Evolutionary conservation across 2,113 vertebrate genomes (phyloP).

Genomic region (Xerus inauris): DNA sequence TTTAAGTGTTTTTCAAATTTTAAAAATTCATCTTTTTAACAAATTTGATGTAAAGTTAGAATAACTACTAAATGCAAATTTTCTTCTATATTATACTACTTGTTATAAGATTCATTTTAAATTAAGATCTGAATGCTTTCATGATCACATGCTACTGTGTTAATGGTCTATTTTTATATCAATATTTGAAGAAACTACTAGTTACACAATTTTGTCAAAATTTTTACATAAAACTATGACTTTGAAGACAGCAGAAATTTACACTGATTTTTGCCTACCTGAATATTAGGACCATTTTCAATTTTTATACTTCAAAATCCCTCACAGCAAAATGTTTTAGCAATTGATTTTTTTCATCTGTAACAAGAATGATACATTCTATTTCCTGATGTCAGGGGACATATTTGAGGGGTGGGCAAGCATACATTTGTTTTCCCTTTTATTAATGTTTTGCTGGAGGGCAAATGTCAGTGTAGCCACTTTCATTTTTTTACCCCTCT

Average conservation of each 20-base stretch:
- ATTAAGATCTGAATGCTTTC: neutral
- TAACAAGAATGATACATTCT: constrained; percentile 59
- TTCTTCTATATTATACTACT: neutral
- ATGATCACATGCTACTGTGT: neutral
- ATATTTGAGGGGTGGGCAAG: constrained; percentile 61
- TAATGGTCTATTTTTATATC: neutral
- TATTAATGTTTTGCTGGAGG: constrained; percentile 82
- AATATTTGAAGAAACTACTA: constrained; percentile 2
- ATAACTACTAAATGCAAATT: neutral
- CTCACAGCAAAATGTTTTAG: constrained; percentile 59
- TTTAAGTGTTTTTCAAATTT: neutral
- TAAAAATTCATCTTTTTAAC: neutral
- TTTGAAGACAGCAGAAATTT: constrained; percentile 41
- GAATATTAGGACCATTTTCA: constrained; percentile 1
- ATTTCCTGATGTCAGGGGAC: constrained; percentile 71
- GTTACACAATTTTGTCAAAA: neutral
- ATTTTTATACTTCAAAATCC: constrained; percentile 54
- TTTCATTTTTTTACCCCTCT: constrained; percentile 75
- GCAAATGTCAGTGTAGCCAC: constrained; percentile 79
- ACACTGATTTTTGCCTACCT: neutral
- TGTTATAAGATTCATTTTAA: neutral
- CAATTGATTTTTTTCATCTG: constrained; percentile 64
- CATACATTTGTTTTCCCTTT: constrained; percentile 73
- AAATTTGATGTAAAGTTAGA: neutral
- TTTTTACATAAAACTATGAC: neutral